phyloP scores from a whole-genome alignment of 2,797 vertebrate species.

The Diceros bicornis region DNA sequence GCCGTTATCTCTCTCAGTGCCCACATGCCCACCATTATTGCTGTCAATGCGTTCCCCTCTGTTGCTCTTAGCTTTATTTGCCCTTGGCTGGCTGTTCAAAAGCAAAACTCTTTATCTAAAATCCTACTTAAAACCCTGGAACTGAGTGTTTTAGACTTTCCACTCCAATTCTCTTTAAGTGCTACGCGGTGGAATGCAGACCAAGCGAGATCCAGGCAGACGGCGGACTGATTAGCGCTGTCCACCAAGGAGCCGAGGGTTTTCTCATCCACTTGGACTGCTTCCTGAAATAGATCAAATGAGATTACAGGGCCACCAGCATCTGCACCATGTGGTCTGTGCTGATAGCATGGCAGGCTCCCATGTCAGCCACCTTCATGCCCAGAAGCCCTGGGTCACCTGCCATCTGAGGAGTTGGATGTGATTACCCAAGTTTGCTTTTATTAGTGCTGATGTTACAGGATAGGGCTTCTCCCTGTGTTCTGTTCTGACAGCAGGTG shows the following conservation, averaged over 20 bases:
- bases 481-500: not conserved
- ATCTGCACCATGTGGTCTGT: slow-evolving; percentile 59
- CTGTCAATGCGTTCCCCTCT: not conserved
- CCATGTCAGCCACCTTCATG: not conserved
- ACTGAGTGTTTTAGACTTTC: not conserved
- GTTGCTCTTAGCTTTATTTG: not conserved
- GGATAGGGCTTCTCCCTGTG: not conserved
- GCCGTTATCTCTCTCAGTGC: not conserved
- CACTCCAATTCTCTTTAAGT: slow-evolving; percentile 7
- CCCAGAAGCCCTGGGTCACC: not conserved
- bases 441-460: fast-evolving
- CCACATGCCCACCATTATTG: fast-evolving
- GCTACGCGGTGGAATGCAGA: not conserved
- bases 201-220: slow-evolving; percentile 72
- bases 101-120: slow-evolving; percentile 30
- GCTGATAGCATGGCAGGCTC: not conserved
- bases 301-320: slow-evolving; percentile 85
- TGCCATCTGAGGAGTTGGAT: not conserved
- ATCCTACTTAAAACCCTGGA: not conserved
- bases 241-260: slow-evolving; percentile 78
- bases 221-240: slow-evolving; percentile 77
- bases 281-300: slow-evolving; percentile 89
- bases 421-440: not conserved
- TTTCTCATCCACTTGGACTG: slow-evolving; percentile 81
- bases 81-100: not conserved